Conservation (phyloP, 2,797 vertebrate species). For the Muscicapa comitata region DNA sequence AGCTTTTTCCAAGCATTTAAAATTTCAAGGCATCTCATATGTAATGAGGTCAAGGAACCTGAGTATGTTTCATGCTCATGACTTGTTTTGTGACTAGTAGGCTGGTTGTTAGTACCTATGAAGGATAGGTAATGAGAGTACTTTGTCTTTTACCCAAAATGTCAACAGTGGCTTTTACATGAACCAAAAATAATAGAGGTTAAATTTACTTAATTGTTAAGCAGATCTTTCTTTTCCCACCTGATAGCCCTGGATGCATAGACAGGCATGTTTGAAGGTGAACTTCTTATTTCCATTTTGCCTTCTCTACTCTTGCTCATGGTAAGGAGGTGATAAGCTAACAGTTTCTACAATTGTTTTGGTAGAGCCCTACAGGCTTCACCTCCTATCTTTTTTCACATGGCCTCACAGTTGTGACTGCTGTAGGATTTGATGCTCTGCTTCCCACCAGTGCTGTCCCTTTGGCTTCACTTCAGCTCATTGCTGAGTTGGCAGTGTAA, state of each 20-base stretch:
- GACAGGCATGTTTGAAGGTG: not conserved
- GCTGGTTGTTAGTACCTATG: not conserved
- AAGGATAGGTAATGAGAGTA: not conserved
- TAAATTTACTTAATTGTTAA: not conserved
- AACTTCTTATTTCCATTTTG: not conserved
- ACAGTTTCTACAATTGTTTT: not conserved
- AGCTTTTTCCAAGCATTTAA: not conserved
- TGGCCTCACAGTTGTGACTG: not conserved
- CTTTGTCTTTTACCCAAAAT: not conserved
- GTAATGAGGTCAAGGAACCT: not conserved
- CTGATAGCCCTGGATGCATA: not conserved
- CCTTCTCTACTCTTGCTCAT: not conserved
- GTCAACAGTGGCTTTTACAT: not conserved
- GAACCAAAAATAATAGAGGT: not conserved
- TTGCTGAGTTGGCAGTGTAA: not conserved
- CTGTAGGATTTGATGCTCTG: fast-evolving
- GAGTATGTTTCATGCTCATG: not conserved
- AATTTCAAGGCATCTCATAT: not conserved
- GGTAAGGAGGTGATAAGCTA: not conserved
- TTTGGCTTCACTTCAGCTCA: not conserved
- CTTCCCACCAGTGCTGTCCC: not conserved
- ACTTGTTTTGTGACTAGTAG: not conserved
- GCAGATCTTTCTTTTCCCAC: not conserved
- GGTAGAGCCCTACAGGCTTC: not conserved
- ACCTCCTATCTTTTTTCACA: not conserved